Base-by-base conservation (phyloP, 2,888 invertebrate genomes). In the Hypomecis punctinalis region DNA sequence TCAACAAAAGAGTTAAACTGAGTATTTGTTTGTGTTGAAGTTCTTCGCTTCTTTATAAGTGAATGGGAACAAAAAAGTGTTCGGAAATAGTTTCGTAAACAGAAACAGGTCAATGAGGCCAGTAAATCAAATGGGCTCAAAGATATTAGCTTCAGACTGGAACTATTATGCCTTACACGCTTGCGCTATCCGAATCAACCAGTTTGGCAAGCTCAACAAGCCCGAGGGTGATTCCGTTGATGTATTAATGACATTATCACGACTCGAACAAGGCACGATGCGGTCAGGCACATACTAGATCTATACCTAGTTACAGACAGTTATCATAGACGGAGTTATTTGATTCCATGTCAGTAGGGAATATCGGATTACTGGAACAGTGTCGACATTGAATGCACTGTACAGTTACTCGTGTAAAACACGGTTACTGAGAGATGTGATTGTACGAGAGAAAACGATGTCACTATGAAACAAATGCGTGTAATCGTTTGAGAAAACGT, bases 21-120 rank as follows among this genome's bases (percentile, higher is more conserved):
- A 63, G 60, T 66, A 64, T 63, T 63, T 64, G 57, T 62, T 71
- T 68, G 54, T 63, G 64, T 61, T 61, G 56, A 23, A 64, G 63
- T 65, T 65, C 9, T 52, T 5, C 60, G 35, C 13, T 45, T 9
- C 10, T 42, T 49, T 48, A 8, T 37, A 61, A 46, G 47, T 6
- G 55, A 56, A 35, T 66, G 54, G 49, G 56, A 46, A 5, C 13
- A 55, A 35, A 55, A 35, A 58, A 40, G 45, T 55, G 48, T 61
- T 61, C 48, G n/a, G 52, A 66, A 67, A 61, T 63, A 61, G 60
- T 52, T 61, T 23, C 54, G 48, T 51, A 55, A 67, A 67, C 48
- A 67, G 39, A 63, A 63, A 13, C 53, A 57, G 64, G 63, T 69
- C 66, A 64, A 58, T 58, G 48, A 52, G 47, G 43, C 55, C 55